Conservation (phyloP, 1,140 invertebrate genomes). For the Bombus terrestris region DNA sequence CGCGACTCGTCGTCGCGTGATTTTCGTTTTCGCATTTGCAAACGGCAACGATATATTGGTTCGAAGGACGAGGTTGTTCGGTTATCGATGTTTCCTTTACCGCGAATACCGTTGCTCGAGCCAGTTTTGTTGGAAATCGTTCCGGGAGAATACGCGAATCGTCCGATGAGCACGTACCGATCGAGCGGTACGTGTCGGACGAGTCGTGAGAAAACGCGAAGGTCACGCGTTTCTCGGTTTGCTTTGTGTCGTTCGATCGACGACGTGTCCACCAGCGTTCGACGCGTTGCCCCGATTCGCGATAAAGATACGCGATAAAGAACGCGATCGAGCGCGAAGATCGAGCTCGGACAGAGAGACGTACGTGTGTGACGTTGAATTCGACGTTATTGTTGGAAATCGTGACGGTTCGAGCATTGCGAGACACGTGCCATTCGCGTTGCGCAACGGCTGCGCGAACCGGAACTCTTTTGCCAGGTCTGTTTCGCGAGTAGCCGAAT, state of each 20-base stretch:
- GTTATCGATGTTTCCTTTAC: slow-evolving; percentile 38
- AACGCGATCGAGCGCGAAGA: neutral
- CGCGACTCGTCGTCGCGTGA: neutral
- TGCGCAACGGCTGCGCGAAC: neutral
- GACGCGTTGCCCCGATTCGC: neutral
- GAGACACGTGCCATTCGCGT: neutral
- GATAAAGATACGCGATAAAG: slow-evolving; percentile 16
- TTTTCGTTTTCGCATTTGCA: neutral
- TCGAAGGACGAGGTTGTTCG: slow-evolving; percentile 36
- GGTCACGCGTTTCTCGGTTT: slow-evolving; percentile 24
- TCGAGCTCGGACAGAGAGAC: neutral
- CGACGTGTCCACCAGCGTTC: slow-evolving; percentile 1
- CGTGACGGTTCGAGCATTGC: neutral
- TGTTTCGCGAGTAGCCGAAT: neutral
- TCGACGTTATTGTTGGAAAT: neutral
- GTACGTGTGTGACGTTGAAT: neutral
- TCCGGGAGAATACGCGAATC: slow-evolving; percentile 28
- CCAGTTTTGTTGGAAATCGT: slow-evolving; percentile 4
- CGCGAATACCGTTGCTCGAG: slow-evolving; percentile 1
- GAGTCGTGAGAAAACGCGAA: slow-evolving; percentile 21
- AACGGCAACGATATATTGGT: neutral
- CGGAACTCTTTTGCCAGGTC: neutral
- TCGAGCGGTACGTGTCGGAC: slow-evolving; percentile 37
- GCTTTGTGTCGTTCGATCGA: neutral
- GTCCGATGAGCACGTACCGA: slow-evolving; percentile 39